phyloP scores from a whole-genome alignment of 2,113 vertebrate genomes.

The Hystrix brachyura region DNA sequence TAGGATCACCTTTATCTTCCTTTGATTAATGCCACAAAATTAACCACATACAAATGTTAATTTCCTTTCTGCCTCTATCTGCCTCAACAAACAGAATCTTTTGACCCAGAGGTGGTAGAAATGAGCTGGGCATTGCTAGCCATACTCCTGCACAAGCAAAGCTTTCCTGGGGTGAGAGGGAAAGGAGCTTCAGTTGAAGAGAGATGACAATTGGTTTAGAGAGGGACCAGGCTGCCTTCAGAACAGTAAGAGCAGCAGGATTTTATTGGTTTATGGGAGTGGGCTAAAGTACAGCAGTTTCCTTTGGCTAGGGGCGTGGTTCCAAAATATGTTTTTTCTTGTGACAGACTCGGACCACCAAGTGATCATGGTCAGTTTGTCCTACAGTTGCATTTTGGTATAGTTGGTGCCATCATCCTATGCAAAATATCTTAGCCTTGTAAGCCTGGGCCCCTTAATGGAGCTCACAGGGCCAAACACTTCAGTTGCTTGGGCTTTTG shows the following conservation, averaged over 20 bases:
- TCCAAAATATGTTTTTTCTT: not conserved
- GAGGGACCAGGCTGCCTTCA: not conserved
- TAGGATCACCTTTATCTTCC: not conserved
- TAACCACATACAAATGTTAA: not conserved
- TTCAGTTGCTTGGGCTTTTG: not conserved
- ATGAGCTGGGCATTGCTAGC: not conserved
- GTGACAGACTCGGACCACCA: no score
- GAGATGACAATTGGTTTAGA: not conserved
- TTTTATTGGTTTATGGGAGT: not conserved
- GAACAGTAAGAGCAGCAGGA: not conserved
- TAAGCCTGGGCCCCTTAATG: not conserved
- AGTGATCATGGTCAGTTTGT: not conserved
- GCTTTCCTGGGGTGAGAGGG: not conserved
- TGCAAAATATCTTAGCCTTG: not conserved
- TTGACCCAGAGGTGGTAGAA: not conserved
- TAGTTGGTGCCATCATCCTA: not conserved
- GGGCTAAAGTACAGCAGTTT: not conserved
- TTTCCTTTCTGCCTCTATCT: not conserved
- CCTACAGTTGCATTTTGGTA: not conserved
- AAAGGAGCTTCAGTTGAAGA: not conserved
- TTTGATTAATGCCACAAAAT: not conserved
- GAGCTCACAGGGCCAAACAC: not conserved
- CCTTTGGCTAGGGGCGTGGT: not conserved
- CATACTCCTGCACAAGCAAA: not conserved
- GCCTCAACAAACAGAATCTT: not conserved